Conservation (phyloP, 2,888 invertebrate species). For the Pocota personata region DNA sequence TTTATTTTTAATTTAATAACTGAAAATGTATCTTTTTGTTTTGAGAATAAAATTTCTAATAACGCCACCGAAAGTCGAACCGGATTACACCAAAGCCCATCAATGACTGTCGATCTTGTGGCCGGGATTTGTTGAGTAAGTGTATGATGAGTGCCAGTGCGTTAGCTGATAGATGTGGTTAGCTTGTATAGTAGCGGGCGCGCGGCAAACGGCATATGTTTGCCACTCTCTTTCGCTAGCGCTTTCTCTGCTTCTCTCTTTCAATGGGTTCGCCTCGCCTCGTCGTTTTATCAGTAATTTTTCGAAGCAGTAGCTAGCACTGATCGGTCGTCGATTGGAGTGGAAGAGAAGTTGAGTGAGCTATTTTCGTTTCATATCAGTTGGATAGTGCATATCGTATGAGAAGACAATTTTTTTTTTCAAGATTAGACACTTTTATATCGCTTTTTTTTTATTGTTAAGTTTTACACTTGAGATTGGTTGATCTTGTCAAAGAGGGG, state of each 20-base stretch:
- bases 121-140: constrained; percentile 40
- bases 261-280: not conserved
- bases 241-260: constrained; percentile 27
- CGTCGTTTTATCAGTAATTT: constrained; percentile 13
- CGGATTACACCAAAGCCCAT: constrained; percentile 58
- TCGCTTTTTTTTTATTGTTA: not conserved
- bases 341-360: constrained; percentile 5
- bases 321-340: not conserved
- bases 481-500: not conserved
- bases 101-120: constrained; percentile 59
- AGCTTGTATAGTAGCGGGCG: not conserved
- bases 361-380: constrained; percentile 30
- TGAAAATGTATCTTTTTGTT: not conserved
- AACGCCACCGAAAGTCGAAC: constrained; percentile 39
- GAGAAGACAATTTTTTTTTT: not conserved
- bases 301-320: not conserved
- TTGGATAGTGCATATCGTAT: not conserved
- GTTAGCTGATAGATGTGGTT: not conserved
- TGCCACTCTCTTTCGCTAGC: constrained; percentile 12
- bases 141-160: constrained; percentile 35
- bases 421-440: not conserved
- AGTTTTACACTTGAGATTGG: constrained; percentile 23
- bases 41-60: not conserved
- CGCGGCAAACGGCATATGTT: not conserved
- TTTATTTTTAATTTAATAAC: not conserved